Percentiles rank a stretch among this genome's conserved stretches.
phyloP scores from a whole-genome alignment of 2,113 vertebrate genomes.

The Sclerurus mexicanus region DNA sequence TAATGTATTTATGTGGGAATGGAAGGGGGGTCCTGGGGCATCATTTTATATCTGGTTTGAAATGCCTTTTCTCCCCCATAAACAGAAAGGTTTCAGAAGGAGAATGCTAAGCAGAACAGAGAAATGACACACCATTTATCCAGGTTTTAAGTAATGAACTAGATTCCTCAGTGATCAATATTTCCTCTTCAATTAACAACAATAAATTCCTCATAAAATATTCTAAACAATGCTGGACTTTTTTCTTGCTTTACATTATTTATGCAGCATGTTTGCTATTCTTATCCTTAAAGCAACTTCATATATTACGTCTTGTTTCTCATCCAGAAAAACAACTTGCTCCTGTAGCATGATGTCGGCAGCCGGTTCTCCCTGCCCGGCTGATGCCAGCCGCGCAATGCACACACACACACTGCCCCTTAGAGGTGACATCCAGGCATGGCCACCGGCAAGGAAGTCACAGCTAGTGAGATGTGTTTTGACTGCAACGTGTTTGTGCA shows the following conservation, averaged over 20 bases:
- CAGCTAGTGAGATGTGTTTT: background rate
- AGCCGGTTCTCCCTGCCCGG: background rate
- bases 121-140: conserved; percentile 49
- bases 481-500: background rate
- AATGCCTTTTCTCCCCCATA: background rate
- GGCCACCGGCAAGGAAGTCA: background rate
- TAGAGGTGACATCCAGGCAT: conserved; percentile 56
- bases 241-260: conserved; percentile 53
- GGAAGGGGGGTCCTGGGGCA: background rate
- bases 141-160: conserved; percentile 57
- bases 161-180: conserved; percentile 56
- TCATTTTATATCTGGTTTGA: background rate
- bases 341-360: background rate
- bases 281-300: conserved; percentile 66
- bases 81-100: background rate
- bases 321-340: conserved; percentile 27
- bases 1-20: background rate
- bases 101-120: conserved; percentile 35
- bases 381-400: background rate
- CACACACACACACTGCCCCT: conserved; percentile 72
- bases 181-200: conserved; percentile 59
- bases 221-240: conserved; percentile 57
- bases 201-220: conserved; percentile 64
- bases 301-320: conserved; percentile 38
- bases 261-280: conserved; percentile 30